These are phyloP conservation scores for Tenodera sinensis DNA, from an alignment of 2,888 invertebrate genomes.

Conservation along the genomic window DNA sequence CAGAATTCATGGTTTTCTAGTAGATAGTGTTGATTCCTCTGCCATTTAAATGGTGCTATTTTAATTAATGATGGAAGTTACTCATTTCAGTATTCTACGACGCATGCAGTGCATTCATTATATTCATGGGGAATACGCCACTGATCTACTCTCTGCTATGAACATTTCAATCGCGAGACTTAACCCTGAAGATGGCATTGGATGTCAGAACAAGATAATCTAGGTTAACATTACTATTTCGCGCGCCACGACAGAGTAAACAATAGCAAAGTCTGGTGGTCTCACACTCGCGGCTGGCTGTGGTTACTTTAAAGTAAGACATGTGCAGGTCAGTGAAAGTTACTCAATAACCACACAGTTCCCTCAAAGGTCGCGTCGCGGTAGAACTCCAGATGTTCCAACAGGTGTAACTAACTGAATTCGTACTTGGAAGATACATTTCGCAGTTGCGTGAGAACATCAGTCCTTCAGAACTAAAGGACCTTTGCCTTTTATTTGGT, in stretches of 20 bases:
- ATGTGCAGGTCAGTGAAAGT: background rate
- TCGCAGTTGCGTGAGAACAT: background rate
- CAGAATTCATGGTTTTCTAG: too few relatives aligned
- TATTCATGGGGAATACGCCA: too few relatives aligned
- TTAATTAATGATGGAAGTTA: too few relatives aligned
- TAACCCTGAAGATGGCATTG: background rate
- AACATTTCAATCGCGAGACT: background rate
- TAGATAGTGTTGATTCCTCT: too few relatives aligned
- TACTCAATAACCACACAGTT: background rate
- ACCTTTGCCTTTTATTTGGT: too few relatives aligned
- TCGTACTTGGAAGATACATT: background rate
- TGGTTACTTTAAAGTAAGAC: background rate
- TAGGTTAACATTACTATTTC: background rate
- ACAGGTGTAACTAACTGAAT: background rate
- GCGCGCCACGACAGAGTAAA: background rate
- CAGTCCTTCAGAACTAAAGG: background rate
- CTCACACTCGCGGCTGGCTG: background rate
- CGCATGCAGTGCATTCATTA: too few relatives aligned
- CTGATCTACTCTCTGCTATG: too few relatives aligned
- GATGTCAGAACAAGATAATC: background rate
- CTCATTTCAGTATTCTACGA: too few relatives aligned
- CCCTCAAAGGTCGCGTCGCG: background rate
- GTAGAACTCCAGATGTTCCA: background rate
- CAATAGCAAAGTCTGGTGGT: background rate
- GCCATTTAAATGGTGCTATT: too few relatives aligned